phyloP scores from a whole-genome alignment of 1,140 invertebrate genomes.

The Micrasema longulum region DNA sequence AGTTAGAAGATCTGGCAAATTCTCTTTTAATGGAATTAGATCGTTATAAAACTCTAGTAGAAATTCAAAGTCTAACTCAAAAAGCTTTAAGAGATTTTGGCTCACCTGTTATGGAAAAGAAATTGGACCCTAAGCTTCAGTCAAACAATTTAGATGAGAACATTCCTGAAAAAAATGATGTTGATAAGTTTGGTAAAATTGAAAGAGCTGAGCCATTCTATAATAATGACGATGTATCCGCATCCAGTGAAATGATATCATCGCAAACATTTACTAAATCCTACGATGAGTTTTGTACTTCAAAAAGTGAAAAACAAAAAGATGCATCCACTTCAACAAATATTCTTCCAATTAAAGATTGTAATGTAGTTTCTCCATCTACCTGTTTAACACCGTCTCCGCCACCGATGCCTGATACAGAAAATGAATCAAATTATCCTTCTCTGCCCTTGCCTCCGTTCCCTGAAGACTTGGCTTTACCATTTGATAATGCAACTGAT shows the following conservation, averaged over 20 bases:
- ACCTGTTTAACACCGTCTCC: slow-evolving; percentile 57
- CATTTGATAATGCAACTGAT: slow-evolving; percentile 2
- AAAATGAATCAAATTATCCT: slow-evolving; percentile 24
- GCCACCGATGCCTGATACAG: slow-evolving; percentile 60
- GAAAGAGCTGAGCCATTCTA: slow-evolving; percentile 51
- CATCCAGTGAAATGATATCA: slow-evolving; percentile 24
- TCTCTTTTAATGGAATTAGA: slow-evolving; percentile 68
- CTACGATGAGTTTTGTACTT: slow-evolving; percentile 50
- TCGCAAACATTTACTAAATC: slow-evolving; percentile 43
- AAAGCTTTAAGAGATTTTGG: slow-evolving; percentile 66
- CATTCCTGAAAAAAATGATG: slow-evolving; percentile 31
- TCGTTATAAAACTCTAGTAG: slow-evolving; percentile 66
- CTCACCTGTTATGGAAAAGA: slow-evolving; percentile 57
- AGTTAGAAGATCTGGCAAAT: slow-evolving; percentile 64
- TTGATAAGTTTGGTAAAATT: slow-evolving; percentile 47
- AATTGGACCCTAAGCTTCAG: slow-evolving; percentile 32
- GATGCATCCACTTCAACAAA: neutral
- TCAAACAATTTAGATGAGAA: slow-evolving; percentile 9
- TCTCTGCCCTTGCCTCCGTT: slow-evolving; percentile 23
- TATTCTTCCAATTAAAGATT: slow-evolving; percentile 4
- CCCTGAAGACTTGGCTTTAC: slow-evolving; percentile 28
- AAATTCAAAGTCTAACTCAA: slow-evolving; percentile 68
- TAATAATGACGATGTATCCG: slow-evolving; percentile 48
- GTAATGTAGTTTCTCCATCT: neutral
- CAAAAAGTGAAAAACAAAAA: slow-evolving; percentile 41